Evolutionary conservation across 2,888 invertebrate species (phyloP), one percentile per base, ranked within the genome.

Genomic region (Caenorhabditis zanzibari): DNA sequence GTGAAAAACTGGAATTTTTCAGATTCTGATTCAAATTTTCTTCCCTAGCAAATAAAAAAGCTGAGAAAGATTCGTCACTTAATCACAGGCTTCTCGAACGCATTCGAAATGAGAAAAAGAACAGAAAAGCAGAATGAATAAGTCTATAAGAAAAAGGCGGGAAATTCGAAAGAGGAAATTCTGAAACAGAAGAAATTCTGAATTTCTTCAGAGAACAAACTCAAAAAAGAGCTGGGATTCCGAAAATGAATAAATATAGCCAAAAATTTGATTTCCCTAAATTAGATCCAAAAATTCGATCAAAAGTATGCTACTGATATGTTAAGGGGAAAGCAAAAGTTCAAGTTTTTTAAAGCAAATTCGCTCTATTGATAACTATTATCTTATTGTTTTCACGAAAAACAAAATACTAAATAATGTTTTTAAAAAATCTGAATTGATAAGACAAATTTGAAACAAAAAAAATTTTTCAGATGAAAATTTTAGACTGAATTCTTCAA

Each of bases 241-340:
- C 59, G 59, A 59, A 59, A 59, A 59, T 59, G 35, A 19, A 19
- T 26, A 24, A 26, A 54, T 12, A n/a, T n/a, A n/a, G n/a, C n/a
- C 9, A 4, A 19, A 49, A 49, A 49, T 49, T 14, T n/a, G 49
- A 49, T 49, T 19, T 5, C 49, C 49, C 19, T 59, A 19, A 12
- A 59, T 59, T 28, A 22, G 24, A 24, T 32, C 32, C n/a, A n/a
- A n/a, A 12, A 12, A 38, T 38, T 38, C 49, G 49, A 49, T 49
- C 5, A 22, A 49, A 49, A 28, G 26, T 58, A 4, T 28, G 28
- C 9, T 32, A 58, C 32, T 32, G 58, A 58, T 58, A 49, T n/a
- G n/a, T 49, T 49, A 19, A 7, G 49, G 49, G 49, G 22, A n/a
- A 49, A 49, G 22, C 22, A 49, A 49, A 49, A 49, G 49, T 49